phyloP scores from a whole-genome alignment of 2,797 vertebrate species.

The Antrozous pallidus region DNA sequence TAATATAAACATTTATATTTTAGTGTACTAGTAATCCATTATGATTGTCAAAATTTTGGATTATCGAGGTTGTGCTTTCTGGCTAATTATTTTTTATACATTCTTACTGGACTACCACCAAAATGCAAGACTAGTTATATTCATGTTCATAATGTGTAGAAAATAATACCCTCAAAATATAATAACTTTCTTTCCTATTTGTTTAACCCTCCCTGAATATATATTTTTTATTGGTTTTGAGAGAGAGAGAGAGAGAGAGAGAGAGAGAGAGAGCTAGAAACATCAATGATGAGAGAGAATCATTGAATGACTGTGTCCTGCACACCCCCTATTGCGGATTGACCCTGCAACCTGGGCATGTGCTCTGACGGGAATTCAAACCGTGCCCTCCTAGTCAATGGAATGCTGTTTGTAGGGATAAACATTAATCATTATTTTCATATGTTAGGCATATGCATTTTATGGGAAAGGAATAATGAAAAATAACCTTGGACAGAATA shows the following conservation, averaged over 20 bases:
- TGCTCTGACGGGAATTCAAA: too few relatives aligned
- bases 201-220: neutral
- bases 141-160: neutral
- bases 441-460: neutral
- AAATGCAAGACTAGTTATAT: neutral
- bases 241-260: neutral
- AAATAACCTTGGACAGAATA: neutral
- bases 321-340: neutral
- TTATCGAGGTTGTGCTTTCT: neutral
- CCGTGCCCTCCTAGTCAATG: too few relatives aligned
- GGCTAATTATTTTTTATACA: neutral
- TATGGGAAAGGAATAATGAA: neutral
- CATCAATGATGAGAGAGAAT: neutral
- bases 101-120: neutral
- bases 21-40: neutral
- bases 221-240: neutral
- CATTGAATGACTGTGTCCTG: neutral
- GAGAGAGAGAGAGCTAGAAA: neutral
- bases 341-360: neutral
- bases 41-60: neutral
- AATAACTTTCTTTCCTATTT: neutral
- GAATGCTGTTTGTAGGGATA: neutral
- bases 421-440: neutral
- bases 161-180: neutral
- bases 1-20: neutral